Evolutionary conservation across 2,113 vertebrate species (phyloP), one percentile per base, ranked within the genome.

Genomic region (Neolamprologus variostigma): DNA sequence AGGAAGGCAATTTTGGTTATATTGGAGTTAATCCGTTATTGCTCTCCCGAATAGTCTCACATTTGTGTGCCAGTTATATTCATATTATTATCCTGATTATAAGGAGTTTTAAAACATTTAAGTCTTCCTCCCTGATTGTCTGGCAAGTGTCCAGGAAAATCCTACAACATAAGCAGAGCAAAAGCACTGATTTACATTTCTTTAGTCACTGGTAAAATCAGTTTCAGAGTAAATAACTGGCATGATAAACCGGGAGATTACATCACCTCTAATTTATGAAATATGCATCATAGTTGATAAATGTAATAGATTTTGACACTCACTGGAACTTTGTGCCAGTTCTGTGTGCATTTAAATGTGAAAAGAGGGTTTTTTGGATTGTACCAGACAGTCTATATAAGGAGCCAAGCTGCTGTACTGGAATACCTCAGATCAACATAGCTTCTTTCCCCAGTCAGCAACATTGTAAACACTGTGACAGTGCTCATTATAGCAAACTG

Each of bases 1-100:
- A 50, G 1, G 0, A 76, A 1, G 42, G 0, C 14, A 28, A 5
- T 8, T 47, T 47, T 17, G 21, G 71, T 47, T 28, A 76, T 17
- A 19, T 0, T 47, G 42, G 26, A 45, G 23, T 50, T 78, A 78
- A 50, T 1, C 42, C 0, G 2, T 31, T 50, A 31, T 78, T 50
- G 26, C 16, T 78, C 73, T 50, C 50, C 73, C 17, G 0, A 31
- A 78, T 78, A 31, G 10, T 78, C 73, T 5, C 17, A 78, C 73
- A 50, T 78, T 50, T 33, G 0, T 51, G 10, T 51, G 26, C 45
- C 17, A 78, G 45, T 51, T 51, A 78, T 31, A 31, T 5, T 78
- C 7, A 51, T 51, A 47, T 31, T 78, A 51, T 78, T 33, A 50
- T 31, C 28, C 40, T 33, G 26, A 78, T 51, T 12, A 51, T 78